Evolutionary conservation across 2,888 invertebrate genomes (phyloP), one percentile per base, ranked within the genome.

Genomic region (Tinea pellionella): DNA sequence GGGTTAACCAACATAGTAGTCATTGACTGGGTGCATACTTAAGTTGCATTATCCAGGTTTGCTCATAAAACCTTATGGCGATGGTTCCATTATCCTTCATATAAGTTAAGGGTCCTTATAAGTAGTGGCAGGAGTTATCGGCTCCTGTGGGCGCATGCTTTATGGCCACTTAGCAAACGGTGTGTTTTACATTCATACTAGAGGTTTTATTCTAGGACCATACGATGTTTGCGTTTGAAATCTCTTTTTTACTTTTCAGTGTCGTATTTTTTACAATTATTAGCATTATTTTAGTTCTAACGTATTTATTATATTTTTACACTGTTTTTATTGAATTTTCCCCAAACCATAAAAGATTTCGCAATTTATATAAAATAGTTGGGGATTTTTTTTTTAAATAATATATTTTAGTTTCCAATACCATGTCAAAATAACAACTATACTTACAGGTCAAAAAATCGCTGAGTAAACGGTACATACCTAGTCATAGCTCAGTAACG

Each of bases 41-140:
- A 47, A 15, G 47, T 18, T 2, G n/a, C 47, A 47, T 47, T 47
- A 47, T 11, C 47, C 18, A 18, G 47, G 18, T 18, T 18, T 18
- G 61, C 70, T 62, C 73, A 78, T 83, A 81, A 84, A 80, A 76
- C 66, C 67, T 80, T 78, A 80, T 77, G 68, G 72, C 63, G 65
- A 65, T 66, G 66, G 70, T 73, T 72, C 77, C 80, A 82, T 83
- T 82, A 83, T 78, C 71, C 77, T 75, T 78, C 79, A 79, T 62
- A 62, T 77, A 75, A 77, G 75, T 68, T 67, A 67, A 66, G 69
- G 66, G 67, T 71, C 74, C 77, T 75, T 77, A 74, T 74, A 77
- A 68, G 73, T 71, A 66, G 64, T 66, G 69, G 70, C 66, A 69
- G 70, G 70, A 74, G 73, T 72, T 75, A 73, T 71, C 74, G 69